These are phyloP conservation scores for Eilema griseolum DNA, from an alignment of 2,888 invertebrate species.

Conservation along the genomic window DNA sequence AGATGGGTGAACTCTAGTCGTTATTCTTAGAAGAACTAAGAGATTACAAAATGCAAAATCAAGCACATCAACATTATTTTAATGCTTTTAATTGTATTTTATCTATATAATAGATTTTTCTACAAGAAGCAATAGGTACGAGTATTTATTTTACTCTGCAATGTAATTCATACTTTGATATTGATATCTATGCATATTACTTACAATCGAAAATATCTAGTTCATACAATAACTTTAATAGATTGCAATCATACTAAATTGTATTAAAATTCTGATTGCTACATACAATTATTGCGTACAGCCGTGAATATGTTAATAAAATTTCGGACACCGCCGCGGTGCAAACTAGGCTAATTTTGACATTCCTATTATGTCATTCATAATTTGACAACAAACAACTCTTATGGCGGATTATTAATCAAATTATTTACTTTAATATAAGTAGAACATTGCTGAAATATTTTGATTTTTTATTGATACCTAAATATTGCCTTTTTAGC, in stretches of 20 bases:
- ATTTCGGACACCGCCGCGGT: constrained; percentile 25
- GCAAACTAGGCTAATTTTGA: constrained; percentile 43
- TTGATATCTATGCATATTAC: neutral
- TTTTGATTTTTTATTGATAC: neutral
- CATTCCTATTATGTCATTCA: constrained; percentile 42
- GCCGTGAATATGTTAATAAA: constrained; percentile 33
- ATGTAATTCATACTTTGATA: neutral
- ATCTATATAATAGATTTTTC: neutral
- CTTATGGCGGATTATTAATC: constrained; percentile 18
- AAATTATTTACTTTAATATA: constrained; percentile 13
- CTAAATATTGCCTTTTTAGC: neutral
- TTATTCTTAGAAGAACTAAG: neutral
- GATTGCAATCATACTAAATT: constrained; percentile 27
- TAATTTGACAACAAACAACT: constrained; percentile 28
- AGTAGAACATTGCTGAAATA: constrained; percentile 6
- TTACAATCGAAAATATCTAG: neutral
- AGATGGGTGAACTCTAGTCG: neutral
- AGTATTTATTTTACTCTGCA: neutral
- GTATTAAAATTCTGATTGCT: constrained; percentile 38
- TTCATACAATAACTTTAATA: constrained; percentile 10
- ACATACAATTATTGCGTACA: constrained; percentile 38
- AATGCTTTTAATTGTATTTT: neutral
- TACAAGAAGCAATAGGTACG: too few species aligned
- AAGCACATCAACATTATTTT: too few species aligned
- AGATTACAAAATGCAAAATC: neutral